Conservation (phyloP, 1,140 invertebrate species). For the Tetragnatha versicolor region DNA sequence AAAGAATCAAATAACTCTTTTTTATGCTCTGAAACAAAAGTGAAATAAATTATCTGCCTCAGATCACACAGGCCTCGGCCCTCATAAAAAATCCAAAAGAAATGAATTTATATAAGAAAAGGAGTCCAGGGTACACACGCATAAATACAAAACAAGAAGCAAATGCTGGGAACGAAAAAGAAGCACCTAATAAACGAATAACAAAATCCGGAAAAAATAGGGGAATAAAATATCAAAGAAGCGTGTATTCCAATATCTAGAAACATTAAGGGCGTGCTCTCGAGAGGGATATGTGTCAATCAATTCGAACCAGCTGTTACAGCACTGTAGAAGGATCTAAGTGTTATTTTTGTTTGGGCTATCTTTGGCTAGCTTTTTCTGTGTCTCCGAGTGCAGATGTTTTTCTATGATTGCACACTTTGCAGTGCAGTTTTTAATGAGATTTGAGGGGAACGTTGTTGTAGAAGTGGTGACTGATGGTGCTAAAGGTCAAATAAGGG, state of each 20-base stretch:
- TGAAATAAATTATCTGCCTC: conserved; percentile 23
- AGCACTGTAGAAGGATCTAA: not conserved
- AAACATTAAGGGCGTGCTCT: conserved; percentile 20
- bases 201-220: conserved; percentile 14
- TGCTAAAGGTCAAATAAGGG: too few species aligned
- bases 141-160: not conserved
- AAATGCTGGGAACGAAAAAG: conserved; percentile 3
- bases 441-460: too few species aligned
- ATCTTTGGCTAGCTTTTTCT: not conserved
- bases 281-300: conserved; percentile 38
- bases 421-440: too few species aligned
- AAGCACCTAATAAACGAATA: conserved; percentile 31
- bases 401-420: not conserved
- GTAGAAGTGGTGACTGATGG: too few species aligned
- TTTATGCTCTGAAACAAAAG: not conserved
- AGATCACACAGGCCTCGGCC: not conserved
- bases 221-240: conserved; percentile 18
- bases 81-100: conserved; percentile 22
- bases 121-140: not conserved
- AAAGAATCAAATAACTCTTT: not conserved
- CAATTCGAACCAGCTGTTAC: conserved; percentile 34
- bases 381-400: not conserved
- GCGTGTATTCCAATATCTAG: conserved; percentile 39
- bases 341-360: not conserved
- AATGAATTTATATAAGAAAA: conserved; percentile 11